Conservation (phyloP, 1,140 invertebrate species). For the Bombus confusus region DNA sequence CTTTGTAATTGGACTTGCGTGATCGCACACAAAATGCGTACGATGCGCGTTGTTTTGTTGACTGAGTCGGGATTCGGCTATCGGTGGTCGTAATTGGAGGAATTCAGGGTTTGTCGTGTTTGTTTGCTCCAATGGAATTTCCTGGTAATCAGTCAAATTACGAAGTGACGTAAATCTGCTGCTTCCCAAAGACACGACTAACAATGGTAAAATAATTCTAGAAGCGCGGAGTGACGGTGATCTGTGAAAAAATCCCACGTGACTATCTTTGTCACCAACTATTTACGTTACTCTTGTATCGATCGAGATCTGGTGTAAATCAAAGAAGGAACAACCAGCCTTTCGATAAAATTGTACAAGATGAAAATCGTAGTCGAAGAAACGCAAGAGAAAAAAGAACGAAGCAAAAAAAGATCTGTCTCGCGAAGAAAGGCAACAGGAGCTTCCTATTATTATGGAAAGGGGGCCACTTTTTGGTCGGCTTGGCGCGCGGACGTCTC, state of each 20-base stretch:
- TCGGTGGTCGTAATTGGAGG: neutral
- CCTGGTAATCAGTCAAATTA: neutral
- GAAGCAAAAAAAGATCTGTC: too few relatives aligned
- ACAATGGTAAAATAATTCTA: neutral
- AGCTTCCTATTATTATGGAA: neutral
- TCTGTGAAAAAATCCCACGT: neutral
- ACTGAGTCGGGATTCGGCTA: neutral
- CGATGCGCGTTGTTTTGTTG: slow-evolving; percentile 5
- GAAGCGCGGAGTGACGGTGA: neutral
- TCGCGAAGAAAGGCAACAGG: neutral
- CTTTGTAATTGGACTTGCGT: slow-evolving; percentile 19
- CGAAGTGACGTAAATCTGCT: neutral
- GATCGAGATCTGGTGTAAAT: too few relatives aligned
- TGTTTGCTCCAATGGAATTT: neutral
- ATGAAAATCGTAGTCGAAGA: neutral
- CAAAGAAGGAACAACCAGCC: too few relatives aligned
- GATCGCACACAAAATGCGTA: slow-evolving; percentile 12
- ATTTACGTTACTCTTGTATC: too few relatives aligned
- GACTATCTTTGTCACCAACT: too few relatives aligned
- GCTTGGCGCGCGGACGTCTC: neutral
- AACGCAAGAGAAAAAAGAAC: neutral
- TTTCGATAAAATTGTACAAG: neutral
- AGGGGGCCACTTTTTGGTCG: slow-evolving; percentile 13
- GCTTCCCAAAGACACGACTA: neutral
- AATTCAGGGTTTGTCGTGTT: neutral